These are phyloP conservation scores for Miniopterus natalensis DNA, from an alignment of 2,113 vertebrate species.

Conservation along the genomic window DNA sequence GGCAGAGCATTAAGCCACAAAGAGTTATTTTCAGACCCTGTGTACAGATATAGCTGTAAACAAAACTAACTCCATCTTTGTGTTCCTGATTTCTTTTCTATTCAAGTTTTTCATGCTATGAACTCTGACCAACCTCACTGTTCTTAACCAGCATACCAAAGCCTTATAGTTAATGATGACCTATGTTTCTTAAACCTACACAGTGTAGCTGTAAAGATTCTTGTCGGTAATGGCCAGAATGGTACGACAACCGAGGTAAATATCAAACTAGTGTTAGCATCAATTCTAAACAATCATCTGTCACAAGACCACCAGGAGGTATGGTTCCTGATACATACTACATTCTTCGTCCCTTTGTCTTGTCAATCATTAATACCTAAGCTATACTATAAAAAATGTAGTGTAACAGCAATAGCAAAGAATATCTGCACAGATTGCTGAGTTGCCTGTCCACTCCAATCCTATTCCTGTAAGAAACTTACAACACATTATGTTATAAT, in stretches of 20 bases:
- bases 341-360: not conserved
- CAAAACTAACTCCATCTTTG: slow-evolving; percentile 5
- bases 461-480: not conserved
- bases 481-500: not conserved
- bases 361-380: not conserved
- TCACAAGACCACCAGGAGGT: not conserved
- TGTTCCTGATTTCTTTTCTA: not conserved
- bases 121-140: not conserved
- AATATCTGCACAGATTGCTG: not conserved
- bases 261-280: not conserved
- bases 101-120: not conserved
- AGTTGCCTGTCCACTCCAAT: not conserved
- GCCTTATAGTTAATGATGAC: not conserved
- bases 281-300: not conserved
- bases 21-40: not conserved
- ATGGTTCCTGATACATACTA: not conserved
- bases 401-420: not conserved
- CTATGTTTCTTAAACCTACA: not conserved
- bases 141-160: not conserved
- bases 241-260: not conserved
- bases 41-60: not conserved
- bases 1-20: not conserved
- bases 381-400: not conserved
- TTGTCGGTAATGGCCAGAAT: not conserved
- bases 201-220: not conserved